Evolutionary conservation across 2,888 invertebrate genomes (phyloP).

Genomic region (Pherbina coryleti): DNA sequence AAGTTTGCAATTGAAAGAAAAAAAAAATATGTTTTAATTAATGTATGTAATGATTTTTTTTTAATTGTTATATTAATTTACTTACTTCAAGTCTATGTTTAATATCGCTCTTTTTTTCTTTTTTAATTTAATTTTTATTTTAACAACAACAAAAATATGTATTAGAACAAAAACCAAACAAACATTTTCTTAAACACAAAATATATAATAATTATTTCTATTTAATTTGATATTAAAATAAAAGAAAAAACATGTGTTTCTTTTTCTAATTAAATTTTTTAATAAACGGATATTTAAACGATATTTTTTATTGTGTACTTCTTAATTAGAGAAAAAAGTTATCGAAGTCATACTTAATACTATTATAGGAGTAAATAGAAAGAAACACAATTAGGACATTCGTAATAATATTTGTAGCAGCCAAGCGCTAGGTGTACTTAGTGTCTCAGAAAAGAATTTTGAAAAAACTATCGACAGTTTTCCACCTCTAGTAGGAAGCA

Average conservation of each 20-base stretch:
- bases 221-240: conserved; percentile 42
- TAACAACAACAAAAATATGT: conserved; percentile 17
- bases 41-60: conserved; percentile 3
- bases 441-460: no score
- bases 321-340: no score
- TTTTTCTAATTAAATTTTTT: neutral
- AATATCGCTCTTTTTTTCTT: neutral
- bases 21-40: conserved; percentile 12
- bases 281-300: no score
- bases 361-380: no score
- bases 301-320: no score
- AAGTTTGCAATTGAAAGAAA: conserved; percentile 10
- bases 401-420: no score
- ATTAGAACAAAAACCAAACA: conserved; percentile 35
- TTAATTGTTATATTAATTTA: conserved; percentile 15
- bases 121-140: neutral
- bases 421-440: no score
- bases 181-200: conserved; percentile 29
- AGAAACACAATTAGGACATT: no score
- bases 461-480: no score
- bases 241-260: neutral
- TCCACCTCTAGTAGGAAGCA: no score
- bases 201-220: conserved; percentile 36
- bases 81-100: neutral
- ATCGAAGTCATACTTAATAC: no score